Conservation (phyloP, 2,113 vertebrate species). For the Atrichornis clamosus region DNA sequence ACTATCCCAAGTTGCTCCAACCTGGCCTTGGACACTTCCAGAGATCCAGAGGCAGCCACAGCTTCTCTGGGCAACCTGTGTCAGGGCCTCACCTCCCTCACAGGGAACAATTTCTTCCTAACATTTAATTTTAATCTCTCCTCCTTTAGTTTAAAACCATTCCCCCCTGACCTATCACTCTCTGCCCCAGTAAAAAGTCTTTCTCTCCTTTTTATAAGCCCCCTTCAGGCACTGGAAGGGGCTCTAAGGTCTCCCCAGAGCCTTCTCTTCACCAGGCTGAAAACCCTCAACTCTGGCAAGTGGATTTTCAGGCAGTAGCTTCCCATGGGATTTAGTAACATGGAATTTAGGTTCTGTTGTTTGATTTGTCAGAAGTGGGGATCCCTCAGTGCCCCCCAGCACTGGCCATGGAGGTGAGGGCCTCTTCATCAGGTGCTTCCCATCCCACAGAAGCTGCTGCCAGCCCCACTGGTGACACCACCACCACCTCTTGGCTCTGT, state of each 20-base stretch:
- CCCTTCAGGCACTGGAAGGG: not conserved
- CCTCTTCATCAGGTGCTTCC: not conserved
- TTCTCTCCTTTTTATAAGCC: not conserved
- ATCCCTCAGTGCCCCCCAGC: not conserved
- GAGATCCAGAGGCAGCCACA: not conserved
- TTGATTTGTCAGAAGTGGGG: not conserved
- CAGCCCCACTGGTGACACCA: not conserved
- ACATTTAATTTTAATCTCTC: not conserved
- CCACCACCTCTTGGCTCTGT: not conserved
- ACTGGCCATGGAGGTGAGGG: not conserved
- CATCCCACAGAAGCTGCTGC: not conserved
- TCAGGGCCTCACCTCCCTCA: fast-evolving
- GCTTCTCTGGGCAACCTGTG: not conserved
- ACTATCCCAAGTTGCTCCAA: fast-evolving
- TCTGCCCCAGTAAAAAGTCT: not conserved
- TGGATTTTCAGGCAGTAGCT: not conserved
- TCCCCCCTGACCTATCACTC: not conserved
- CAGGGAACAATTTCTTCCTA: not conserved
- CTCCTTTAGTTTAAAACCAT: not conserved
- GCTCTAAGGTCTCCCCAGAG: not conserved
- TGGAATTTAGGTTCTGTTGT: not conserved
- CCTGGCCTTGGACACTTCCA: not conserved
- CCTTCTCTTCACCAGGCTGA: not conserved
- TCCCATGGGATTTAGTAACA: not conserved
- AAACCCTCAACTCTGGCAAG: not conserved